A percentile compares a stretch with the other conserved stretches of the same genome.
Conservation (phyloP, 2,113 vertebrate species). For the Archilochus colubris region DNA sequence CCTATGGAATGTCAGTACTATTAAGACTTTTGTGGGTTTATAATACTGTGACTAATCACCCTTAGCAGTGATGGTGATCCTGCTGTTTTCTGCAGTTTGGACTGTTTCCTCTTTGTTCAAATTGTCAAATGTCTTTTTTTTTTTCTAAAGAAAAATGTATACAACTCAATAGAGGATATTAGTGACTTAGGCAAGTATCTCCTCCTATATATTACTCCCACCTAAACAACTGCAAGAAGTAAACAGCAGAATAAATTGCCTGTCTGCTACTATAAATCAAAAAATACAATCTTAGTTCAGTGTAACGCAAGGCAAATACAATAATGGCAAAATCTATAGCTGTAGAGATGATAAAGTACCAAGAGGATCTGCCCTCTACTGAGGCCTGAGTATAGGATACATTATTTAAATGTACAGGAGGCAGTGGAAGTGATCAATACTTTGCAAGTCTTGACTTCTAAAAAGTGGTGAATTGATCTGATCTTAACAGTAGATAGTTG, state of each 20-base stretch:
- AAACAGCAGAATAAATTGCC: constrained; percentile 74
- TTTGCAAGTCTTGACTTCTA: constrained; percentile 10
- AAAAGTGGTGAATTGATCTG: background rate
- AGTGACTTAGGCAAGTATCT: constrained; percentile 59
- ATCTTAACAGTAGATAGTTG: background rate
- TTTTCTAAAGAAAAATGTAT: background rate
- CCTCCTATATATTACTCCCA: constrained; percentile 53
- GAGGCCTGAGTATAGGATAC: constrained; percentile 8
- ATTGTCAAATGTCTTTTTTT: background rate
- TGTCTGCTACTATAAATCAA: constrained; percentile 74
- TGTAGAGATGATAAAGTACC: constrained; percentile 64
- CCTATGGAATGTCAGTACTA: background rate
- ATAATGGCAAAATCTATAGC: constrained; percentile 76
- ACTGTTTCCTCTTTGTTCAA: background rate
- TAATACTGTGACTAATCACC: background rate
- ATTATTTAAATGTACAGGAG: constrained; percentile 70
- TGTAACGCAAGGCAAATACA: constrained; percentile 69
- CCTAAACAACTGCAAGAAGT: constrained; percentile 61
- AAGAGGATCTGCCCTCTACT: constrained; percentile 22
- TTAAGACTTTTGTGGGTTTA: background rate
- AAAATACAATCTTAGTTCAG: constrained; percentile 58
- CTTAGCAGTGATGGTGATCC: background rate
- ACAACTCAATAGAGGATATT: constrained; percentile 48
- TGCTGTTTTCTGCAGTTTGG: background rate
- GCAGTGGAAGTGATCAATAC: constrained; percentile 47